phyloP scores from a whole-genome alignment of 1,140 invertebrate species.

The Caenorhabditis briggsae region DNA sequence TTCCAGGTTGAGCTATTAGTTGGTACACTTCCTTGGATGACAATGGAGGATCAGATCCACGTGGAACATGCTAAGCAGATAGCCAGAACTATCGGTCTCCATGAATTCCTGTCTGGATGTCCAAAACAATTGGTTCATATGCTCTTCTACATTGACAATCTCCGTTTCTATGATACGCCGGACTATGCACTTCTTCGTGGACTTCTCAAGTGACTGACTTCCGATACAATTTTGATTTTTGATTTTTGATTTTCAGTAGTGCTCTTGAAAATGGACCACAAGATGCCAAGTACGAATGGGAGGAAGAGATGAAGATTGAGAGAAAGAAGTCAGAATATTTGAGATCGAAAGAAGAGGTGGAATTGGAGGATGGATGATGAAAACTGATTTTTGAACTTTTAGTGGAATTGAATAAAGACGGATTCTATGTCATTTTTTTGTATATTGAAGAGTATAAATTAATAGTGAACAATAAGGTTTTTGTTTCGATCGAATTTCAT shows the following conservation, averaged over 20 bases:
- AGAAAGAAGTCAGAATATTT: conserved; percentile 24
- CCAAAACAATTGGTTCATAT: conserved; percentile 48
- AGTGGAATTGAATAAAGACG: background rate
- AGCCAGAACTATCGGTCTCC: background rate
- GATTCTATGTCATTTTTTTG: no score
- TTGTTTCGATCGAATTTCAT: no score
- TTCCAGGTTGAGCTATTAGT: conserved; percentile 54
- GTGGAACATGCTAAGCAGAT: conserved; percentile 34
- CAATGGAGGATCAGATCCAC: conserved; percentile 47
- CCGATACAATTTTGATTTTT: background rate
- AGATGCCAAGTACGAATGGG: background rate
- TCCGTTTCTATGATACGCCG: conserved; percentile 59
- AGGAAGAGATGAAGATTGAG: conserved; percentile 26
- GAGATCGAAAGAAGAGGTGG: conserved; percentile 41
- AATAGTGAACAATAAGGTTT: no score
- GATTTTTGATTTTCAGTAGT: background rate
- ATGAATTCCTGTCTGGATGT: conserved; percentile 53
- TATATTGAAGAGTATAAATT: no score
- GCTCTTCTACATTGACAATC: conserved; percentile 57
- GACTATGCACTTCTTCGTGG: conserved; percentile 46
- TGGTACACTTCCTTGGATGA: conserved; percentile 57
- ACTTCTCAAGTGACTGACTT: background rate
- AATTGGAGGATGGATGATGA: conserved; percentile 41
- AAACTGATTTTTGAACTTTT: background rate
- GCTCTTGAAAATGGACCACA: conserved; percentile 14